Evolutionary conservation across 1,140 invertebrate species (phyloP).

Genomic region (Dufourea novaeangliae): DNA sequence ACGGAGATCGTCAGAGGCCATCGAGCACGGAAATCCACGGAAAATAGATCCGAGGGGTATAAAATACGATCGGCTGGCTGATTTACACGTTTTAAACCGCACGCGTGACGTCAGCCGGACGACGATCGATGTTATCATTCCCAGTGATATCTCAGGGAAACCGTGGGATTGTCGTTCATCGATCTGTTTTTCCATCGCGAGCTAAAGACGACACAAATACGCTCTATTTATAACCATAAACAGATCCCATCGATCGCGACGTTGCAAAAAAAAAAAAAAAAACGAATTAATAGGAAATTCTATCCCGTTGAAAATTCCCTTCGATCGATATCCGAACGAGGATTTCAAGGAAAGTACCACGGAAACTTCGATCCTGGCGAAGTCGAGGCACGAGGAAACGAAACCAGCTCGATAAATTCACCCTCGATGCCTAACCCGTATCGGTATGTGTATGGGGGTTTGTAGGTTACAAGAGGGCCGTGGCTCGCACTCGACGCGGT

Average conservation of each 20-base stretch:
- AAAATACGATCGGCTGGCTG: conserved; percentile 47
- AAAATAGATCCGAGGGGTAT: conserved; percentile 26
- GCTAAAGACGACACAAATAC: conserved; percentile 42
- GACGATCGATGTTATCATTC: conserved; percentile 64
- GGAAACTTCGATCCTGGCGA: too few species aligned
- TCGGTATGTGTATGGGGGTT: conserved; percentile 48
- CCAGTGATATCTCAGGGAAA: conserved; percentile 51
- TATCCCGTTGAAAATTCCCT: not conserved
- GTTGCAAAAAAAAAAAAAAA: not conserved
- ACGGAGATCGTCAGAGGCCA: conserved; percentile 14
- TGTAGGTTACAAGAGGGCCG: conserved; percentile 51
- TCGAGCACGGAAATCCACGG: conserved; percentile 25
- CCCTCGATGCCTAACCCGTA: not conserved
- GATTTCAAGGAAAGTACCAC: too few species aligned
- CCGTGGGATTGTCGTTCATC: conserved; percentile 42
- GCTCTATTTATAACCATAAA: conserved; percentile 44
- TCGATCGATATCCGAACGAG: too few species aligned
- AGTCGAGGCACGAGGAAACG: too few species aligned
- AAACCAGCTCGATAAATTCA: conserved; percentile 18
- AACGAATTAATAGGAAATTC: not conserved
- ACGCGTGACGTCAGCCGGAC: conserved; percentile 54
- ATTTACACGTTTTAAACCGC: conserved; percentile 52
- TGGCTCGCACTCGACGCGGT: not conserved
- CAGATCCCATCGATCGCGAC: not conserved
- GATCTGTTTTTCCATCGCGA: conserved; percentile 59